These are phyloP conservation scores for Adelognathus sp. DNA, from an alignment of 2,888 invertebrate genomes.

Conservation along the genomic window DNA sequence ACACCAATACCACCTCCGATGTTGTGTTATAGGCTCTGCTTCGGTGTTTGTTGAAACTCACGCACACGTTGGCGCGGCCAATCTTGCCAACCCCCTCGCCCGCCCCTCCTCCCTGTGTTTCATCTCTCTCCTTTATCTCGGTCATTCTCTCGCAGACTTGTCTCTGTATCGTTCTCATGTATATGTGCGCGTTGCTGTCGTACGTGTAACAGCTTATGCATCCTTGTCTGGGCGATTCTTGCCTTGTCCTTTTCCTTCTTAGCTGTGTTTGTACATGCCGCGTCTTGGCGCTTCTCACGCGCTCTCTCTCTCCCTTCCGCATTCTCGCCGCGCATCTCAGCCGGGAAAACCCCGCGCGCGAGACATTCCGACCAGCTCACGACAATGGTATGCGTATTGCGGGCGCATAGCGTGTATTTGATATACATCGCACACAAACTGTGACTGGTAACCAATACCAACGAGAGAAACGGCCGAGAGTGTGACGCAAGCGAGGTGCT, in stretches of 20 bases:
- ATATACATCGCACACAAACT: too few relatives aligned
- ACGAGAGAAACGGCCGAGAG: background rate
- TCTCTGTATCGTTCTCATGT: background rate
- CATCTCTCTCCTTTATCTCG: slow-evolving; percentile 64
- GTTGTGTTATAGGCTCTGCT: background rate
- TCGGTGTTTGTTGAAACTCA: slow-evolving; percentile 34
- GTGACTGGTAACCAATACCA: background rate
- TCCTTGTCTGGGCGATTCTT: slow-evolving; percentile 29
- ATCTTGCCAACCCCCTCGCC: slow-evolving; percentile 34
- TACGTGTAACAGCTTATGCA: slow-evolving; percentile 6
- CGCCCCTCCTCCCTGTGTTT: too few relatives aligned
- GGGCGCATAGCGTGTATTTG: background rate
- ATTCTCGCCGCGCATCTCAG: background rate
- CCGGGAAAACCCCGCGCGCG: background rate
- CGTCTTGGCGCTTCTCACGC: slow-evolving; percentile 1
- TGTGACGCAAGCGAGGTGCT: slow-evolving; percentile 49
- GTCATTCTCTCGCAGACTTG: slow-evolving; percentile 43
- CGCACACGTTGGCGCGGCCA: slow-evolving; percentile 11
- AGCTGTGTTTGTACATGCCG: background rate
- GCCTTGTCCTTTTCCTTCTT: background rate
- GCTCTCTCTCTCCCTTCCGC: slow-evolving; percentile 15
- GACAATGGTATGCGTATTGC: slow-evolving; percentile 4
- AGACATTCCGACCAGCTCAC: background rate
- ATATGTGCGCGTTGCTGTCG: background rate
- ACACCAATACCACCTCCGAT: slow-evolving; percentile 1